Percentiles rank a stretch among this genome's conserved stretches.
These are phyloP conservation scores for Martes martes DNA, from an alignment of 2,113 vertebrate species.

Conservation along the genomic window DNA sequence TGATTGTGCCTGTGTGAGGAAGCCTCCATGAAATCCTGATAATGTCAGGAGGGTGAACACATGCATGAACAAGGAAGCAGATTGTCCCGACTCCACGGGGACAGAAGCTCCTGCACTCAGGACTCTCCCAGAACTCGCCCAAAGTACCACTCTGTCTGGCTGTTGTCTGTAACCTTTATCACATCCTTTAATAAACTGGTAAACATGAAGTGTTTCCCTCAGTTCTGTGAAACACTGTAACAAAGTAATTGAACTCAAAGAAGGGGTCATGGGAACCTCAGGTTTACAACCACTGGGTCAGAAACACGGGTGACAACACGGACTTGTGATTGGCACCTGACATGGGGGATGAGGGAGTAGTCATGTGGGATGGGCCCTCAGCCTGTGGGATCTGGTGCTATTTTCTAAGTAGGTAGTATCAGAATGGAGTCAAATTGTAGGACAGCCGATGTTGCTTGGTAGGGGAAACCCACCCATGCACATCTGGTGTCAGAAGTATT, in stretches of 20 bases:
- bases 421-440: background rate
- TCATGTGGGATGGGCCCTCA: background rate
- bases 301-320: background rate
- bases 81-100: background rate
- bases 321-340: background rate
- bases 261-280: background rate
- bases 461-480: background rate
- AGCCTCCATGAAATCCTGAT: background rate
- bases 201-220: no score
- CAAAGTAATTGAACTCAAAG: rapidly evolving
- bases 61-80: rapidly evolving
- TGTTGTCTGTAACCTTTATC: background rate
- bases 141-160: background rate
- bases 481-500: background rate
- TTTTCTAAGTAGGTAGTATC: background rate
- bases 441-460: background rate
- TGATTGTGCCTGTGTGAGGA: rapidly evolving
- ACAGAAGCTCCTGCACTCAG: background rate
- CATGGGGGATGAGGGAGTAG: background rate
- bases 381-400: background rate
- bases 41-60: background rate
- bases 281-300: rapidly evolving
- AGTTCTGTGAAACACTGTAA: background rate
- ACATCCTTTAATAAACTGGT: background rate
- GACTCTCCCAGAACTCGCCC: background rate